These are phyloP conservation scores for Rhodeus uyekii DNA, from an alignment of 2,797 vertebrate genomes.

Conservation along the genomic window DNA sequence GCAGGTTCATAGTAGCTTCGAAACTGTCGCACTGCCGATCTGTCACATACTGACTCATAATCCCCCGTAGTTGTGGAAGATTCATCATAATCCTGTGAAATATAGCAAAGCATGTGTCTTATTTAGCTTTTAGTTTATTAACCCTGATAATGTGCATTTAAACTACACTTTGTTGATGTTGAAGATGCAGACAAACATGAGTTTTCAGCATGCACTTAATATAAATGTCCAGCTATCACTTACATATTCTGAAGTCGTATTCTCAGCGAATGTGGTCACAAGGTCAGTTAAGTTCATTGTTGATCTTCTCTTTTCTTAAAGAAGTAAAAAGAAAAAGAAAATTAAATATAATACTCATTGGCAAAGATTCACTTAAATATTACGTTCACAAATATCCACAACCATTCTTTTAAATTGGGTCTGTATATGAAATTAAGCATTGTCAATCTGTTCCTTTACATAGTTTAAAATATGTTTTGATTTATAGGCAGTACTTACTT, in stretches of 20 bases:
- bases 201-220: neutral
- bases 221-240: constrained; percentile 7
- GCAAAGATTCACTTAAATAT: neutral
- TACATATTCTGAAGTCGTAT: constrained; percentile 20
- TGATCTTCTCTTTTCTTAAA: constrained; percentile 28
- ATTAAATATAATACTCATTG: neutral
- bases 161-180: neutral
- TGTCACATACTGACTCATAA: constrained; percentile 71
- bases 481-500: constrained; percentile 41
- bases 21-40: constrained; percentile 69
- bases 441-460: neutral
- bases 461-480: neutral
- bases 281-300: constrained; percentile 33
- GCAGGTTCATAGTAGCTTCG: constrained; percentile 74
- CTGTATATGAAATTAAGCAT: neutral
- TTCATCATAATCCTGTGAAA: constrained; percentile 45
- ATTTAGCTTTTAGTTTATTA: neutral
- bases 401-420: neutral
- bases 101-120: neutral
- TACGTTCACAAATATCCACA: neutral
- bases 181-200: neutral
- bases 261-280: neutral
- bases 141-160: neutral
- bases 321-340: neutral
- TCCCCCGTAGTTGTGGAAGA: constrained; percentile 43